Percentiles rank a stretch among this genome's conserved stretches.
Evolutionary conservation across 2,888 invertebrate species (phyloP).

Genomic region (Scaptodrosophila latifasciaeformis): DNA sequence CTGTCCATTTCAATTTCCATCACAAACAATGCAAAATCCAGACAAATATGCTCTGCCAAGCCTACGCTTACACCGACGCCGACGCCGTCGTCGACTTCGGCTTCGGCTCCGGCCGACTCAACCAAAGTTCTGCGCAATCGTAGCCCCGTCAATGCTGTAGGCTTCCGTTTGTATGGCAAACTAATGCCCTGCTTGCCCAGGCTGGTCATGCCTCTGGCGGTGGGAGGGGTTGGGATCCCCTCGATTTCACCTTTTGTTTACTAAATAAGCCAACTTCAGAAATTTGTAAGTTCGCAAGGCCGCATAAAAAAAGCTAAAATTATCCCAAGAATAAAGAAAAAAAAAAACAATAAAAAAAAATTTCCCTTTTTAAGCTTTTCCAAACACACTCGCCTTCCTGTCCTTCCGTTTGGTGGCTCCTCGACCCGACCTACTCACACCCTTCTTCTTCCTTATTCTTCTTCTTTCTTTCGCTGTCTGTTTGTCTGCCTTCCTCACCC

Average conservation of each 20-base stretch:
- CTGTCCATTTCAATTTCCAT: conserved; percentile 25
- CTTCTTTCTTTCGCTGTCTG: conserved; percentile 2
- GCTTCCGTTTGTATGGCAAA: too few relatives aligned
- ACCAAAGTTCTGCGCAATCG: too few relatives aligned
- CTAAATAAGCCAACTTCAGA: conserved; percentile 7
- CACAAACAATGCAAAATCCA: conserved; percentile 50
- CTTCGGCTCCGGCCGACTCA: neutral
- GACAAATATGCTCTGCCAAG: conserved; percentile 36
- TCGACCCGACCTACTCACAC: neutral
- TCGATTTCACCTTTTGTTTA: neutral
- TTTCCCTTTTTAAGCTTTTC: too few relatives aligned
- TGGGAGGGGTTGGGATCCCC: neutral
- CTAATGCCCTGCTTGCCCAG: conserved; percentile 41
- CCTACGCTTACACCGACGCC: neutral
- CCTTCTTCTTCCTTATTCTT: conserved; percentile 3
- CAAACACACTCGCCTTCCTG: neutral
- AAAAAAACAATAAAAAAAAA: too few relatives aligned
- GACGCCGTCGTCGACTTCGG: neutral
- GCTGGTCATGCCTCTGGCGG: conserved; percentile 38
- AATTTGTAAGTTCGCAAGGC: conserved; percentile 24
- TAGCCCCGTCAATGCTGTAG: too few relatives aligned
- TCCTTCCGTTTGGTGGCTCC: neutral
- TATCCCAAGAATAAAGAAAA: neutral
- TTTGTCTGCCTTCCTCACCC: neutral
- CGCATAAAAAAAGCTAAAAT: neutral